Evolutionary conservation across 2,888 invertebrate species (phyloP), one percentile per base, ranked within the genome.

Genomic region (Baronia brevicornis): DNA sequence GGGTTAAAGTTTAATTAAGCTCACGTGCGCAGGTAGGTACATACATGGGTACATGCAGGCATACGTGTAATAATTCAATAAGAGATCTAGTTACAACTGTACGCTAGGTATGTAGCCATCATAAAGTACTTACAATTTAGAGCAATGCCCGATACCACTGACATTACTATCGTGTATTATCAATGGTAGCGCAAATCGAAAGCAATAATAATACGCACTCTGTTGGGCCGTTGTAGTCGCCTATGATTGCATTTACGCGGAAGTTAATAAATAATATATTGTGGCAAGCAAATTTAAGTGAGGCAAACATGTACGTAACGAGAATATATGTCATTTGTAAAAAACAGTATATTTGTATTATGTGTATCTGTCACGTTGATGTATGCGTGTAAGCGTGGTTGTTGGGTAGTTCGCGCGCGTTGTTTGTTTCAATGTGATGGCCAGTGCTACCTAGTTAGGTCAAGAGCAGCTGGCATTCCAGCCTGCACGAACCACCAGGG

Each of bases 391-490:
- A 14, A 3, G 13, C n/a, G 18, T 21, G 3, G n/a, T 7, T n/a
- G 30, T 11, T 13, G n/a, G n/a, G 19, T 2, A 14, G 20, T 12
- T n/a, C 8, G 26, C 9, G 14, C 11, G 9, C 23, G 24, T 17
- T 8, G 27, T 31, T 3, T 13, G 17, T 28, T 28, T 24, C 9
- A 3, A 6, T 7, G 10, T 27, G 3, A 7, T 38, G 39, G 41
- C 36, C 40, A 48, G 50, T 45, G 30, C 60, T 80, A 82, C 82
- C 82, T 82, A 69, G 80, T 77, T 62, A 84, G 73, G 73, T 82
- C 82, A 78, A 84, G 80, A 75, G 82, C 82, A 71, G 79, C 72
- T 77, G 82, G 84, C 82, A 84, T 80, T 84, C 77, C 85, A 80
- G 72, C 69, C 69, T 69, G 66, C 62, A 71, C 65, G 55, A 68